phyloP scores from a whole-genome alignment of 2,113 vertebrate genomes.

The Nibea albiflora region DNA sequence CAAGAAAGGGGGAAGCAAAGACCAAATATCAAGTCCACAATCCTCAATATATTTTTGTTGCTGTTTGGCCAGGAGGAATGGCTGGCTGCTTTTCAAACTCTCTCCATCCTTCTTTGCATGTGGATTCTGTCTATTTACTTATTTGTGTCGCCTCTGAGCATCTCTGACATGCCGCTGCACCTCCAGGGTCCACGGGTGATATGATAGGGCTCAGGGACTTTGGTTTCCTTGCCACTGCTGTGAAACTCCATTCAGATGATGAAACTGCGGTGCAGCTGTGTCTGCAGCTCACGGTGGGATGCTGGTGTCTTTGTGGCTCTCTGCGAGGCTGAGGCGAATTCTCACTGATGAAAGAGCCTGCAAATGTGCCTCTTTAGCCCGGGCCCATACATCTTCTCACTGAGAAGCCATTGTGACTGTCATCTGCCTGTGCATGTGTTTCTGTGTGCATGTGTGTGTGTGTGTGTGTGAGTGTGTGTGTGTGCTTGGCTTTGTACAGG shows the following conservation, averaged over 20 bases:
- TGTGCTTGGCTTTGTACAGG: conserved; percentile 16
- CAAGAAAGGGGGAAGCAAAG: conserved; percentile 10
- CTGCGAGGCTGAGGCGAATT: conserved; percentile 56
- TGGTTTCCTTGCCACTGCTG: conserved; percentile 73
- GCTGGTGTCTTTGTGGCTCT: conserved; percentile 72
- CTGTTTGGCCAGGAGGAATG: conserved; percentile 40
- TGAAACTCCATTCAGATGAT: conserved; percentile 81
- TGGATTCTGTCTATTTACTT: conserved; percentile 66
- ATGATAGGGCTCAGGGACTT: conserved; percentile 63
- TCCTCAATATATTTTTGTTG: conserved; percentile 11
- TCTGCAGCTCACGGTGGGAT: conserved; percentile 75
- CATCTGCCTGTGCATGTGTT: conserved; percentile 18
- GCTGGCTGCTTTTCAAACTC: conserved; percentile 38
- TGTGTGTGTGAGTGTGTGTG: conserved; percentile 32
- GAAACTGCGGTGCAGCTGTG: conserved; percentile 74
- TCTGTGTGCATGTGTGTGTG: conserved; percentile 10
- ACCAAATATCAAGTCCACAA: conserved; percentile 31
- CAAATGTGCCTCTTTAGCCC: conserved; percentile 74
- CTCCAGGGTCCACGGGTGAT: conserved; percentile 65
- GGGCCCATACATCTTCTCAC: conserved; percentile 52
- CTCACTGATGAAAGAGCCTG: conserved; percentile 79
- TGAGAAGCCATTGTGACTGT: conserved; percentile 59
- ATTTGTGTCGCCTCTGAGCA: conserved; percentile 59
- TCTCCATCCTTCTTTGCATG: conserved; percentile 52
- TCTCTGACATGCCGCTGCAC: conserved; percentile 55